Evolutionary conservation across 2,888 invertebrate species (phyloP), one percentile per base, ranked within the genome.

Genomic region (Scrobipalpa costella): DNA sequence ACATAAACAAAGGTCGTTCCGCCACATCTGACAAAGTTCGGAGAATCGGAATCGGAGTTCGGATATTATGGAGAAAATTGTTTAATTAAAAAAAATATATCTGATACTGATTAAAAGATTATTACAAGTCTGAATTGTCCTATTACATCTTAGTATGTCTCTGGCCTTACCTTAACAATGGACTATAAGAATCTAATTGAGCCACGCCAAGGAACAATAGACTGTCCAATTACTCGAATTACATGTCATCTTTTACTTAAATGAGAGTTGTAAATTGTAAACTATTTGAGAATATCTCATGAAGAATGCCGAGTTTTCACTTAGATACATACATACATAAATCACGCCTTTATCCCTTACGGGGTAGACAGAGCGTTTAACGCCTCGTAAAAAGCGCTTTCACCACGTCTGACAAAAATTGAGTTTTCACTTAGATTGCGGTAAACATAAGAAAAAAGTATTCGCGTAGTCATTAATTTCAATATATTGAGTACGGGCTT

Each of bases 101-200:
- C 17, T 9, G 49, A 19, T 19, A 19, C 19, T 19, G 17, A 49
- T 49, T 19, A 49, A 49, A 49, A 15, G 49, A 19, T 49, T 49
- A 15, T 19, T 49, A n/a, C 49, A 49, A 49, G 17, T 8, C 19
- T 9, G 17, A 40, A 40, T 40, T 11, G 11, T 40, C 40, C 2
- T 40, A 40, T 40, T 40, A 40, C 11, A 40, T 40, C 33, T 33
- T 21, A 33, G 33, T 55, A 13, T n/a, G 21, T 13, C 55, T 21
- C 55, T 15, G 27, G 13, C 0, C 15, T 13, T 27, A 33, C 33
- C n/a, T 15, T 68, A 74, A 81, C 80, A 81, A 83, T 82, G 69
- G 76, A 52, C 71, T 70, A 76, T 80, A 76, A 81, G 76, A 71
- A 67, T 71, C 64, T 75, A 78, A 81, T 78, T 76, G 70, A 65